Base-by-base conservation (phyloP, 2,113 vertebrate genomes). In the Pholis gunnellus region DNA sequence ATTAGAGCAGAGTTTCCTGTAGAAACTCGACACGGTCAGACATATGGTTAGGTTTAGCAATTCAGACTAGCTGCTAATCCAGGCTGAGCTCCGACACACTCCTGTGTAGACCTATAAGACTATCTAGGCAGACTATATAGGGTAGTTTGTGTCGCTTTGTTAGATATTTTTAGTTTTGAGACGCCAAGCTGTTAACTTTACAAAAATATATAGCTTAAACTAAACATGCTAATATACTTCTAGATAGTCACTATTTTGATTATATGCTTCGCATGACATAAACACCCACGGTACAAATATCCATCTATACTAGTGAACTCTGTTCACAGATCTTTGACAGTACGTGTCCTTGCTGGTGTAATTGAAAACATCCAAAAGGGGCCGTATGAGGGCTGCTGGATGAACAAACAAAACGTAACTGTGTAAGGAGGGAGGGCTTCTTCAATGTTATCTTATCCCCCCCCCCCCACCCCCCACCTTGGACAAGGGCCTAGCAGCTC, bases 361-460 rank as follows among this genome's bases (percentile, higher is more conserved):
- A 72, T 68, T 46, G 60, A 63, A 18, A 56, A 42, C 74, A 81
- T 52, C 52, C 63, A 77, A 38, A 38, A 2, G n/a, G 22, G 74
- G 50, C 22, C 79, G 48, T 50, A 84, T 36, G 65, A 63, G 22
- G 48, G 10, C n/a, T 36, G 34, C 14, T 83, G 72, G 70, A 75
- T 52, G 64, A 73, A 85, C 78, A 90, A 88, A 92, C 73, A 89
- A 89, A 91, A 82, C 48, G 66, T 71, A 81, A 87, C 57, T 14
- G 64, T 82, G 81, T 52, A 75, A 57, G 63, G 63, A 81, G 73
- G 79, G 76, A 79, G 84, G 72, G 83, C 52, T 85, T 54, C 68
- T 89, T 90, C 90, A 94, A 69, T 87, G 83, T 91, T 90, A 92
- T 93, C 89, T 90, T 92, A 92, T 93, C 2, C 31, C 31, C 29